Percentiles rank a stretch among this genome's conserved stretches.
Evolutionary conservation across 2,888 invertebrate species (phyloP).

Genomic region (Hypomecis atomaria): DNA sequence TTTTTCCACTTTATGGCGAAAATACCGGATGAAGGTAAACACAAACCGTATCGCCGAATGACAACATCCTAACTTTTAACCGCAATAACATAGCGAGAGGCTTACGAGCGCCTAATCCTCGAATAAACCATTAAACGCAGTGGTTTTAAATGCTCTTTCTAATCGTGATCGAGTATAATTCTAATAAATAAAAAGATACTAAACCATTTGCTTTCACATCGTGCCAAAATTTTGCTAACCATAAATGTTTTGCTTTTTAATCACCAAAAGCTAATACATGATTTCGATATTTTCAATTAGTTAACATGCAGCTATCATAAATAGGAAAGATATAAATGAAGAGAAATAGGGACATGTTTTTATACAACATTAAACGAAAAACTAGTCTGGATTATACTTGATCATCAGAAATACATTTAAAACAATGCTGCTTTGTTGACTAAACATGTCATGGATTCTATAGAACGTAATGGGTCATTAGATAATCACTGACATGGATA

Average conservation of each 20-base stretch:
- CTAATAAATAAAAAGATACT: constrained; percentile 34
- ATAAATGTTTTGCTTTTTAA: constrained; percentile 36
- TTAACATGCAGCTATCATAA: neutral
- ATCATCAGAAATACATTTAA: constrained; percentile 46
- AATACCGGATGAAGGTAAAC: constrained; percentile 79
- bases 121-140: constrained; percentile 57
- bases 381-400: constrained; percentile 37
- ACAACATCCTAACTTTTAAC: constrained; percentile 74
- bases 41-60: constrained; percentile 67
- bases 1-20: constrained; percentile 81
- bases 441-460: constrained; percentile 42
- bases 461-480: constrained; percentile 24
- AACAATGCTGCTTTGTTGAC: constrained; percentile 36
- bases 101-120: constrained; percentile 79
- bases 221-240: constrained; percentile 36
- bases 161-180: constrained; percentile 56
- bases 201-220: constrained; percentile 32
- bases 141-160: constrained; percentile 63
- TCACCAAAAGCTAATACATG: constrained; percentile 19
- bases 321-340: too few species aligned
- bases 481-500: constrained; percentile 48
- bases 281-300: constrained; percentile 1
- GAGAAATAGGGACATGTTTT: neutral
- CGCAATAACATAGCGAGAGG: constrained; percentile 78
- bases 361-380: neutral